phyloP scores from a whole-genome alignment of 2,888 invertebrate species.

The Elegia similella region DNA sequence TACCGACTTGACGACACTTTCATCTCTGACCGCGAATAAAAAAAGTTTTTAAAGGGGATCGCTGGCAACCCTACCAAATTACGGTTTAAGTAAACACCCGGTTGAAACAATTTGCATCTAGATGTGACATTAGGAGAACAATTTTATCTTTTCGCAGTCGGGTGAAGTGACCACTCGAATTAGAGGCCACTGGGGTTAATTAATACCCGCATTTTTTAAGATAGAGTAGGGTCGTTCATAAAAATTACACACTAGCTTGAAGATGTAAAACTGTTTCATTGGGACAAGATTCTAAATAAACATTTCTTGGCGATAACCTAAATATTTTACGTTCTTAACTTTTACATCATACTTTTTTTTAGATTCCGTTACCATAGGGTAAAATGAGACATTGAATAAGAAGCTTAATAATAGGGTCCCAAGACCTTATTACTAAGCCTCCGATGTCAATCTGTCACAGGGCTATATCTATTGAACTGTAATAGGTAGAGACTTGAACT shows the following conservation, averaged over 20 bases:
- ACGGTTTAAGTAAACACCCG: slow-evolving; percentile 73
- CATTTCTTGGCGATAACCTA: background rate
- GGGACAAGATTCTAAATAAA: background rate
- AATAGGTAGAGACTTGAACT: no score
- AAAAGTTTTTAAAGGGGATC: slow-evolving; percentile 7
- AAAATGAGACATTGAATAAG: no score
- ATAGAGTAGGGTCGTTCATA: background rate
- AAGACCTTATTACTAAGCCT: no score
- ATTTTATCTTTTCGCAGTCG: slow-evolving; percentile 55
- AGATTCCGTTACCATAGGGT: no score
- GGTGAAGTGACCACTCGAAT: slow-evolving; percentile 39
- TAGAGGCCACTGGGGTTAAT: slow-evolving; percentile 20
- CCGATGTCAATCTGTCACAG: no score
- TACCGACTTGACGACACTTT: slow-evolving; percentile 11
- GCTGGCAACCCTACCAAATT: slow-evolving; percentile 62
- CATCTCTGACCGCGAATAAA: slow-evolving; percentile 7
- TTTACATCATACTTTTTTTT: no score
- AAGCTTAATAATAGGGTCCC: no score
- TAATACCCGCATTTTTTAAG: slow-evolving; percentile 2
- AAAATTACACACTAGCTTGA: background rate
- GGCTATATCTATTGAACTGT: no score
- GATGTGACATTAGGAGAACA: slow-evolving; percentile 74
- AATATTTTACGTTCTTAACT: background rate
- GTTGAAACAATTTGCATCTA: slow-evolving; percentile 77
- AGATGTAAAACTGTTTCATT: background rate